Evolutionary conservation across 2,113 vertebrate genomes (phyloP).

Genomic region (Leucosticte australis): DNA sequence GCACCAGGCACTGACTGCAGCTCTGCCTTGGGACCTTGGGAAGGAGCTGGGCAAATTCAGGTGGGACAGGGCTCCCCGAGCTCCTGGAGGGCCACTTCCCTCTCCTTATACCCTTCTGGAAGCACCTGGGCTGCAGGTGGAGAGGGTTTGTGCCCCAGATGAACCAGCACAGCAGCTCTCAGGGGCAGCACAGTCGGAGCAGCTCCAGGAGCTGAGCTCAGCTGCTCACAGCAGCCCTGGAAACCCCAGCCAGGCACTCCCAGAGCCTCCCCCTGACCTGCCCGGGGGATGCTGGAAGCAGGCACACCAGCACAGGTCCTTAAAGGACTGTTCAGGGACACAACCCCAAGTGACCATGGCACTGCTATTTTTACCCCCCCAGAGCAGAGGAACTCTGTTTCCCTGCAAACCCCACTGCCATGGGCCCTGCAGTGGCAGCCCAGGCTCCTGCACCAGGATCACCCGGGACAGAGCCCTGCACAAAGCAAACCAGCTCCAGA

Average conservation of each 20-base stretch:
- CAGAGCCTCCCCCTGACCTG: fast-evolving
- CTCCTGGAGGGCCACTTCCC: background rate
- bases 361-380: fast-evolving
- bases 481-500: background rate
- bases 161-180: background rate
- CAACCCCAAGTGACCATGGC: fast-evolving
- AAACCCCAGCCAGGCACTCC: background rate
- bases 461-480: fast-evolving
- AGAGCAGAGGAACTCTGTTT: background rate
- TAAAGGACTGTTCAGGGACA: background rate
- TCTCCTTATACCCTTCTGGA: background rate
- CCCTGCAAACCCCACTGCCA: background rate
- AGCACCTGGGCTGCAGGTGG: background rate
- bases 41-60: background rate
- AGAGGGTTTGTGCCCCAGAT: too few species aligned
- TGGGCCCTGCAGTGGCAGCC: background rate
- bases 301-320: fast-evolving
- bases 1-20: fast-evolving
- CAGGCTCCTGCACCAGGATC: background rate
- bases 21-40: fast-evolving
- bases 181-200: background rate
- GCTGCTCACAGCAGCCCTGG: fast-evolving
- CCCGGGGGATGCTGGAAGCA: background rate
- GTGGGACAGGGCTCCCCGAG: background rate
- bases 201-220: background rate